phyloP scores from a whole-genome alignment of 2,113 vertebrate species.

The Varanus komodoensis region DNA sequence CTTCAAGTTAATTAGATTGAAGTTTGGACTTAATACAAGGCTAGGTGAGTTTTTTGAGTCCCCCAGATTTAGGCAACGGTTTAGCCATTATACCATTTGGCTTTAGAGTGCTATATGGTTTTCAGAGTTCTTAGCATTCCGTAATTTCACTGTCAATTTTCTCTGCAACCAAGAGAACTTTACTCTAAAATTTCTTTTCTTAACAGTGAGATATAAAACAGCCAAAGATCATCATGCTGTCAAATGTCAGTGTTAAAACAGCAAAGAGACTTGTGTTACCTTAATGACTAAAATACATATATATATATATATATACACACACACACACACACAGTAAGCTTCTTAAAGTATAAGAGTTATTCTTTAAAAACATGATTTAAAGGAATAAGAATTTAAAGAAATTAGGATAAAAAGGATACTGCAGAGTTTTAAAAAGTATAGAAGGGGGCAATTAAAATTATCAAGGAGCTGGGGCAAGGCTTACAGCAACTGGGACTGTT shows the following conservation, averaged over 20 bases:
- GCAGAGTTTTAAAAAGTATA: too few species aligned
- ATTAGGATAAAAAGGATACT: too few species aligned
- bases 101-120: neutral
- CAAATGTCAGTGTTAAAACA: neutral
- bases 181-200: neutral
- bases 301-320: too few species aligned
- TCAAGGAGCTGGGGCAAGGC: too few species aligned
- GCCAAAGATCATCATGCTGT: neutral
- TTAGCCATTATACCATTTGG: too few species aligned
- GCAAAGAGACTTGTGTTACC: neutral
- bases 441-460: too few species aligned
- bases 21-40: neutral
- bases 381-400: too few species aligned
- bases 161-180: neutral
- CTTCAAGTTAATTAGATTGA: too few species aligned
- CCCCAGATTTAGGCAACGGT: too few species aligned
- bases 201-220: neutral
- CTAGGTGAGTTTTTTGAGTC: neutral
- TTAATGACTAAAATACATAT: neutral
- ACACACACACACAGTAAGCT: too few species aligned
- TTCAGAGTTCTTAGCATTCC: neutral
- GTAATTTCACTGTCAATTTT: neutral
- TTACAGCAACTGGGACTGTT: too few species aligned
- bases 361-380: neutral
- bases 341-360: neutral